Evolutionary conservation across 2,888 invertebrate genomes (phyloP), one percentile per base, ranked within the genome.

Genomic region (Trachelus stipa): DNA sequence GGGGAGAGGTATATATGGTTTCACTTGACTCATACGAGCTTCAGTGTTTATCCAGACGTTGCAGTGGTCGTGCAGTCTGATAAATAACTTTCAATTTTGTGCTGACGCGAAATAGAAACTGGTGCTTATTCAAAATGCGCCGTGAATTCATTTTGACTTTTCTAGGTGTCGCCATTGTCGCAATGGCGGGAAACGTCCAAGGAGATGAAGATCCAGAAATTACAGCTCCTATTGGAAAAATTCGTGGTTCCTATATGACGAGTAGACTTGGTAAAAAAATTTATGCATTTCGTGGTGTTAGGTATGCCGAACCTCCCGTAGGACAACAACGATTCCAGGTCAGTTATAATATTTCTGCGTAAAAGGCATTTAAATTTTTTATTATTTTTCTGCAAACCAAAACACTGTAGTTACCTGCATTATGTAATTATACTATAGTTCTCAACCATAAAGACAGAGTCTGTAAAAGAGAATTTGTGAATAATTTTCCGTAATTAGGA

Each of bases 281-380:
- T 75, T 85, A 82, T 79, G 81, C 87, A 2, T 89, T 87, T 73
- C 86, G 89, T 9, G 88, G 87, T 11, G 71, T 89, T 6, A 83
- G 86, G 77, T 89, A 86, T 82, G 89, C 84, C 0, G 84, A 88
- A 76, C 79, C 89, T 33, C 88, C 89, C 4, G 76, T 81, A 73
- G 88, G 85, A 35, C 77, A 84, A 30, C 73, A 73, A 33, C 84
- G 88, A 30, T 89, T 89, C 76, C 78, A 87, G 83, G 88, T 89
- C 77, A 82, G 80, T 80, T 34, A 68, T 56, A 37, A 56, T 74
- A 9, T 35, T 35, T 35, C 6, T 74, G 23, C 35, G 12, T 3
- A 56, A 56, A 56, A 23, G 9, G 9, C 23, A 23, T 15, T 56
- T 9, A 9, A 69, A 3, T 15, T 69, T 68, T 9, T 35, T 0